These are phyloP conservation scores for Drosophila robusta DNA, from an alignment of 2,888 invertebrate genomes.

Conservation along the genomic window DNA sequence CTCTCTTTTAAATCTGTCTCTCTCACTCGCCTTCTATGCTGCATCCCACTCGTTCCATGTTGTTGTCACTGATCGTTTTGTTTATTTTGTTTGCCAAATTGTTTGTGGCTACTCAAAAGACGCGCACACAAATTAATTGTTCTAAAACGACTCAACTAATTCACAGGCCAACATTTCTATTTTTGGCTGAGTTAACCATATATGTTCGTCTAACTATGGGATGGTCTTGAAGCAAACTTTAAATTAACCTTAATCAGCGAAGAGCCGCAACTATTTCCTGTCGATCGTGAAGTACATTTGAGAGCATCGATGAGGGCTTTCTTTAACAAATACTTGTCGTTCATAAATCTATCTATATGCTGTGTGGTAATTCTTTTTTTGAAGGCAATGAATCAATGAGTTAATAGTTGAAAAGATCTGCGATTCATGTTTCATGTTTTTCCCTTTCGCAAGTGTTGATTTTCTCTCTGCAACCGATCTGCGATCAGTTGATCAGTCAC, in stretches of 20 bases:
- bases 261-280: constrained; percentile 8
- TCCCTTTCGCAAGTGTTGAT: no score
- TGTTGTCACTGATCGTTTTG: constrained; percentile 14
- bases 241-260: background rate
- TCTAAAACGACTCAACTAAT: constrained; percentile 53
- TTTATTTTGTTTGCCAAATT: constrained; percentile 29
- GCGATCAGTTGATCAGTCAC: background rate
- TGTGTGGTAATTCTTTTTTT: no score
- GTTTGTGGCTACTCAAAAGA: constrained; percentile 36
- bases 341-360: no score
- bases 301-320: no score
- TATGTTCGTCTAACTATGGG: background rate
- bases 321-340: no score
- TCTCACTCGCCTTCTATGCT: background rate
- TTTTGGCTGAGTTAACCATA: no score
- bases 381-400: no score
- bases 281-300: background rate
- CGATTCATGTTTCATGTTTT: no score
- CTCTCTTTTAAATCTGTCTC: background rate
- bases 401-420: no score
- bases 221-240: constrained; percentile 1
- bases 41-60: background rate
- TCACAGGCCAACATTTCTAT: constrained; percentile 7
- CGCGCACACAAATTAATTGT: constrained; percentile 66
- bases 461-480: no score